Evolutionary conservation across 2,113 vertebrate genomes (phyloP), one percentile per base, ranked within the genome.

Genomic region (Rhadina sibilatrix): DNA sequence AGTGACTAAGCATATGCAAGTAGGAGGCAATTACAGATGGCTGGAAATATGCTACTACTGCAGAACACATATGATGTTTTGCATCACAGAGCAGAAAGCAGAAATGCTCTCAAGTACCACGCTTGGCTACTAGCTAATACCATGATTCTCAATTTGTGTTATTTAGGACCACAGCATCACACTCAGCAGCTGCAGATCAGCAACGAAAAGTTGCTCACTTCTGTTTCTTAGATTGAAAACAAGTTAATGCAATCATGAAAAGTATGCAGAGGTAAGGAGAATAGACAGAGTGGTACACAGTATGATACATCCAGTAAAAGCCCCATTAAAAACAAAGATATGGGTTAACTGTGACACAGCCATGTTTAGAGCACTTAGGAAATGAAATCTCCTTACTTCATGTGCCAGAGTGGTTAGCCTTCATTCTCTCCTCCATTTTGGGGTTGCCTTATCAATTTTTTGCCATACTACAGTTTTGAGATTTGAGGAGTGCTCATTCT

Each of bases 21-120:
- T 97, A 95, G 97, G 97, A 96, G 96, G 97, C 96, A 92, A 85
- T 84, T 95, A 95, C 97, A 97, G 97, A 97, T 97, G 97, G 97
- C 75, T 96, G 89, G 78, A 96, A 97, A 97, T 97, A 97, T 97
- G 97, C 89, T 97, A 85, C 96, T 94, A 79, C 91, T 94, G 92
- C 94, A 96, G 97, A 97, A 96, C 95, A 97, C 97, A 97, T 95
- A 92, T 86, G 96, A 96, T 96, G 95, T 96, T 97, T 97, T 91
- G 87, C 46, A 93, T 93, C 18, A 3, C 91, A 83, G 79, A 93
- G 83, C 84, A 97, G 90, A 95, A 96, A 95, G 86, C 94, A 97
- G 91, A 94, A 87, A 69, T 89, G 89, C 64, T 93, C 80, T 40
- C 0, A 91, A 94, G 87, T 47, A 92, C 87, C 70, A 70, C 71